Evolutionary conservation across 2,797 vertebrate genomes (phyloP).

Genomic region (Vultur gryphus): DNA sequence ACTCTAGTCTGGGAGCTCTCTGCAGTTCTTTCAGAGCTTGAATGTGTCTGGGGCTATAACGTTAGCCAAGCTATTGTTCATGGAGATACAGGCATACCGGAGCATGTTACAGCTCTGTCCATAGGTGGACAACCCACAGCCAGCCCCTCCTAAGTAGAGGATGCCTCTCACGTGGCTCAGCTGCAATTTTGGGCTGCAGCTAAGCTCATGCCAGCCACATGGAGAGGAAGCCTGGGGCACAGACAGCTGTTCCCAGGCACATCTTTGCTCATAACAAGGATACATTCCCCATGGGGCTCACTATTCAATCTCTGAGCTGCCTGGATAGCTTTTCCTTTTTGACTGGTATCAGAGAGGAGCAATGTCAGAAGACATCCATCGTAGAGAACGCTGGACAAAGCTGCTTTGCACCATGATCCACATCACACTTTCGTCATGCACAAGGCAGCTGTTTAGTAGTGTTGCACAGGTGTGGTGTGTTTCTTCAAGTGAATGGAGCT

Average conservation of each 20-base stretch:
- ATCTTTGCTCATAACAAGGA: neutral
- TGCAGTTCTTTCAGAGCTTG: neutral
- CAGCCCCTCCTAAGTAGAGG: neutral
- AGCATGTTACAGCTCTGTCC: neutral
- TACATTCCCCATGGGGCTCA: neutral
- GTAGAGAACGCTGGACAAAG: neutral
- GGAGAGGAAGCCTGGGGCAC: neutral
- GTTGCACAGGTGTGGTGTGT: neutral
- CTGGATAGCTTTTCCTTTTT: neutral
- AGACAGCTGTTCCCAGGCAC: neutral
- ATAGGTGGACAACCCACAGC: rapidly evolving
- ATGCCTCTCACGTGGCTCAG: neutral
- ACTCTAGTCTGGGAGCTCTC: neutral
- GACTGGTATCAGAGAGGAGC: neutral
- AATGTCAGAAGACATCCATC: neutral
- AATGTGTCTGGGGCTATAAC: neutral
- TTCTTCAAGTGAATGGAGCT: neutral
- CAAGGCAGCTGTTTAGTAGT: neutral
- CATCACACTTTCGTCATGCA: neutral
- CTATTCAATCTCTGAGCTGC: neutral
- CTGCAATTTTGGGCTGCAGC: neutral
- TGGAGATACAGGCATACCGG: neutral
- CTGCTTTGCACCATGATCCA: neutral
- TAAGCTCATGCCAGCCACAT: neutral
- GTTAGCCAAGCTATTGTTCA: neutral